Evolutionary conservation across 2,113 vertebrate species (phyloP).

Genomic region (Neodontobutis hainanensis): DNA sequence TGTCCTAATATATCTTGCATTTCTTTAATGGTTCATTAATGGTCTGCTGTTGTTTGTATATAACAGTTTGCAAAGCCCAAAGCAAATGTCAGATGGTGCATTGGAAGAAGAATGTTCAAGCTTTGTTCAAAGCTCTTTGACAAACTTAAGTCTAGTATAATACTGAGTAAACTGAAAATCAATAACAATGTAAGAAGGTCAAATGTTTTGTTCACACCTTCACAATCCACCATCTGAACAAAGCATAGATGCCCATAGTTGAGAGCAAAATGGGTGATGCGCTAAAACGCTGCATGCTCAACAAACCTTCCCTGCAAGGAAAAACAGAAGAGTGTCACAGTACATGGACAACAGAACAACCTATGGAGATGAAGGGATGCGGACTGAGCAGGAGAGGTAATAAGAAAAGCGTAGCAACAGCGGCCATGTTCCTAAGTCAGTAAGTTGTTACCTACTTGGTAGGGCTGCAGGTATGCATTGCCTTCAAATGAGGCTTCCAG

Average conservation of each 20-base stretch:
- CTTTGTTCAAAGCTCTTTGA: no score
- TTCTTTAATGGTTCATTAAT: no score
- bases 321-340: slow-evolving; percentile 27
- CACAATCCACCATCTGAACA: slow-evolving; percentile 6
- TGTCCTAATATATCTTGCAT: no score
- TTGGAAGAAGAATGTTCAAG: neutral
- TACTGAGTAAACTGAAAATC: no score
- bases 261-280: slow-evolving; percentile 5
- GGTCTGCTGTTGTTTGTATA: no score
- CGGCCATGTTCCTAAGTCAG: slow-evolving; percentile 82
- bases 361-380: slow-evolving; percentile 64
- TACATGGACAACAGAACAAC: slow-evolving; percentile 29
- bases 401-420: slow-evolving; percentile 71
- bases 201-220: no score
- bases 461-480: slow-evolving; percentile 99
- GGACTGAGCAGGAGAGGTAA: slow-evolving; percentile 41
- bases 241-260: neutral
- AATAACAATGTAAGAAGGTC: no score
- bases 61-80: neutral
- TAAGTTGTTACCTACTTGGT: slow-evolving; percentile 93
- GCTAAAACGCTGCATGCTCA: slow-evolving; percentile 18
- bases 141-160: no score
- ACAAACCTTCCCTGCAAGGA: slow-evolving; percentile 13
- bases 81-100: neutral
- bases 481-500: slow-evolving; percentile 99